Conservation (phyloP, 2,113 vertebrate genomes). For the Pachyramphus minor region DNA sequence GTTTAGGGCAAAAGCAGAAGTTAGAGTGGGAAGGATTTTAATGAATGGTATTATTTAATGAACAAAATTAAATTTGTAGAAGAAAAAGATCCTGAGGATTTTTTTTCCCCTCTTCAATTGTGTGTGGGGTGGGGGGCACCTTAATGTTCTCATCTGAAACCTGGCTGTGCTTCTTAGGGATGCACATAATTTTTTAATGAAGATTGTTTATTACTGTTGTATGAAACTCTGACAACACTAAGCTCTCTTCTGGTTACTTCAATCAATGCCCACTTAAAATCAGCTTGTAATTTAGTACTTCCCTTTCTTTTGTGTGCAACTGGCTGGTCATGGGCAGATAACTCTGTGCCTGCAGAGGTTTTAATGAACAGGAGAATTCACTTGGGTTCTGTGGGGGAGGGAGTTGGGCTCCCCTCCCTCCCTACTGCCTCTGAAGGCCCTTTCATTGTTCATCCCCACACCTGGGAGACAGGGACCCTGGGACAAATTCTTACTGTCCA, state of each 20-base stretch:
- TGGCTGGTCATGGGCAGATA: neutral
- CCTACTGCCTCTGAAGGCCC: neutral
- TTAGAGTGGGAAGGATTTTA: neutral
- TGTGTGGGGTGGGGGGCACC: neutral
- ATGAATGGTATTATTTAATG: neutral
- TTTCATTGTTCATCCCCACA: constrained; percentile 21
- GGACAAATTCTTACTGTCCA: constrained; percentile 14
- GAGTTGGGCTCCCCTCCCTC: neutral
- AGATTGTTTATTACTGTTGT: constrained; percentile 15
- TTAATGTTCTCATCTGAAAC: neutral
- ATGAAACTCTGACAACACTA: neutral
- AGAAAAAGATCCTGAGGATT: neutral
- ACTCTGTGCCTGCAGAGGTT: neutral
- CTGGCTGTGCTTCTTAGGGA: neutral
- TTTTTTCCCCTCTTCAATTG: neutral
- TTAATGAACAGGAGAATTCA: constrained; percentile 6
- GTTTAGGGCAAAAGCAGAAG: neutral
- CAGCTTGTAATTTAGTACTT: constrained; percentile 42
- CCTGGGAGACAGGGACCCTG: neutral
- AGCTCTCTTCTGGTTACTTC: constrained; percentile 44
- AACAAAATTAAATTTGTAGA: neutral
- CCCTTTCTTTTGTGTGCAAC: neutral
- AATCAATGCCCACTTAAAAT: constrained; percentile 48
- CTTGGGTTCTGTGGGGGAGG: neutral
- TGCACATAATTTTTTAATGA: constrained; percentile 25